These are phyloP conservation scores for Circaetus cinerascens DNA, from an alignment of 2,113 vertebrate species.

Conservation along the genomic window DNA sequence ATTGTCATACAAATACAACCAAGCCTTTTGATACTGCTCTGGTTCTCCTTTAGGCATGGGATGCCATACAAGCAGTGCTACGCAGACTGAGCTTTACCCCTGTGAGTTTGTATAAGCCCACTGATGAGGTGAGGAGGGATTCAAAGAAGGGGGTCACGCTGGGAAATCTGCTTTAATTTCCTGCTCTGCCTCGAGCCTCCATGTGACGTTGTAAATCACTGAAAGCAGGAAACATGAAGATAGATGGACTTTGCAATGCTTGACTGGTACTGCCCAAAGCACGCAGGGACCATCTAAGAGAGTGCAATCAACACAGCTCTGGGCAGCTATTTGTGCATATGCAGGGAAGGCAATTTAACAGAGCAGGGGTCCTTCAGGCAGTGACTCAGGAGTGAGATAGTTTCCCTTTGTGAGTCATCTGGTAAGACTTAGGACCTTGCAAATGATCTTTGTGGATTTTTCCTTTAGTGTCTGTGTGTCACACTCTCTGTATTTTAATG, in stretches of 20 bases:
- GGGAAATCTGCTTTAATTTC: background rate
- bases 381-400: background rate
- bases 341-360: background rate
- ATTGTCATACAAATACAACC: no score
- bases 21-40: background rate
- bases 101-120: background rate
- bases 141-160: background rate
- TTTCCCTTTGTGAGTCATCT: background rate
- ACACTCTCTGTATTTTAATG: background rate
- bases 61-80: background rate
- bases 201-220: background rate
- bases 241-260: background rate
- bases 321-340: background rate
- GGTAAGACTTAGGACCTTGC: background rate
- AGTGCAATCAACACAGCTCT: background rate
- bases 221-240: background rate
- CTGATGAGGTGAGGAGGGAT: background rate
- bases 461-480: background rate
- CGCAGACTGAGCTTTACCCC: background rate
- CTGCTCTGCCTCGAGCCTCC: background rate
- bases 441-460: background rate
- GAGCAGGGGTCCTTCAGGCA: background rate
- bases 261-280: background rate
- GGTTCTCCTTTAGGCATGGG: background rate
- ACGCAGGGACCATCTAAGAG: background rate